Conservation (phyloP, 2,113 vertebrate genomes). For the Odocoileus hemionus region DNA sequence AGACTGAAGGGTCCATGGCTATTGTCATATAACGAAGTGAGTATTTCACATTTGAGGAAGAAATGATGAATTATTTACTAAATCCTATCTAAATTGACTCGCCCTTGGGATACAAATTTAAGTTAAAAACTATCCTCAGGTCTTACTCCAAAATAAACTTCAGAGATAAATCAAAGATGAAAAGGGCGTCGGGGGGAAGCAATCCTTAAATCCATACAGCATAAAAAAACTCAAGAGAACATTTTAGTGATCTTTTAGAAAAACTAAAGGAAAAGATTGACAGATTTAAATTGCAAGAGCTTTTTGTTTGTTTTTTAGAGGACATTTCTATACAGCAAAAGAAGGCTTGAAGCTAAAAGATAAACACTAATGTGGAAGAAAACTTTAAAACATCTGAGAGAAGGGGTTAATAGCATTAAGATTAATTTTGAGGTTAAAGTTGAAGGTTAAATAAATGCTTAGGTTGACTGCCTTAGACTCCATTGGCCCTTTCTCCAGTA, state of each 20-base stretch:
- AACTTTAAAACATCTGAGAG: neutral
- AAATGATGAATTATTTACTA: neutral
- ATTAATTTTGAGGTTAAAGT: neutral
- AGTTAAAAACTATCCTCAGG: neutral
- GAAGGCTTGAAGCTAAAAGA: neutral
- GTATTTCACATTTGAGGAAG: neutral
- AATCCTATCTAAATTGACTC: neutral
- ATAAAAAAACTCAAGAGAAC: neutral
- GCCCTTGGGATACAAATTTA: neutral
- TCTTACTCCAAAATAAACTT: neutral
- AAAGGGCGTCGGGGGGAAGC: neutral
- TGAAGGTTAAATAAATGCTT: neutral
- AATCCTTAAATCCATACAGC: slow-evolving; percentile 8
- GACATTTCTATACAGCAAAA: neutral
- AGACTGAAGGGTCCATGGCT: neutral
- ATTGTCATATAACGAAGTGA: neutral
- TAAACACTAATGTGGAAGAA: neutral
- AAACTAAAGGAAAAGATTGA: slow-evolving; percentile 13
- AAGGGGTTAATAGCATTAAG: neutral
- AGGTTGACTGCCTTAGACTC: neutral
- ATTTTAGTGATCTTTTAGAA: slow-evolving; percentile 12
- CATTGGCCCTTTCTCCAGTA: neutral
- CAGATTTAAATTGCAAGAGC: neutral
- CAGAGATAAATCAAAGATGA: neutral
- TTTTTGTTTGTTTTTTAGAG: neutral